Evolutionary conservation across 1,140 invertebrate genomes (phyloP), one percentile per base, ranked within the genome.

Genomic region (Nephotettix cincticeps): DNA sequence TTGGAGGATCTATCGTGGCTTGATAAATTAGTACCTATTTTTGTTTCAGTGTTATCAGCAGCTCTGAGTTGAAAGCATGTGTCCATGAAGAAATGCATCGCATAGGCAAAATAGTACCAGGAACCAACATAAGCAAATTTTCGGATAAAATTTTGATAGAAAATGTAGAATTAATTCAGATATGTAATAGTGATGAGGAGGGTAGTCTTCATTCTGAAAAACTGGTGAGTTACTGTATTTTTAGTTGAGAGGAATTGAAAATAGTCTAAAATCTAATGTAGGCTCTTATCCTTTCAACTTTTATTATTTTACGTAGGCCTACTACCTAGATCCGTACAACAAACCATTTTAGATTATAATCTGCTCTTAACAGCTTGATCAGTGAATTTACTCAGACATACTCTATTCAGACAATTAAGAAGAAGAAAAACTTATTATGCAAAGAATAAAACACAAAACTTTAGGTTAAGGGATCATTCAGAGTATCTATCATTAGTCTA

Each of bases 141-240:
- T 47, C 36, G 14, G 45, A 54, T 23, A 32, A 30, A 58, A 1
- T 69, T 1, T 4, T 69, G 1, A n/a, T 40, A 14, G 67, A 69
- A n/a, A 54, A 69, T 69, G 67, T 69, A 25, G 67, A 69, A 56
- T 1, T 32, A 17, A 69, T 69, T 11, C 45, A 69, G 29, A 28
- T 69, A 2, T 69, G 23, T 56, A 47, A 69, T 19, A 1, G 21
- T 14, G 29, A 69, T 36, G 47, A 29, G 13, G 67, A 69, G 11
- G 29, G 17, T 25, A 43, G 19, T 19, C 23, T 43, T 67, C 32
- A 67, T 43, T 14, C 17, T 25, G 45, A 54, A 29, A 32, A 51
- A 58, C 19, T 43, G 45, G 36, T 69, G n/a, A n/a, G n/a, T n/a
- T n/a, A n/a, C n/a, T n/a, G n/a, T n/a, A n/a, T n/a, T n/a, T n/a